Conservation (phyloP, 2,113 vertebrate species). For the Donacobius atricapilla region DNA sequence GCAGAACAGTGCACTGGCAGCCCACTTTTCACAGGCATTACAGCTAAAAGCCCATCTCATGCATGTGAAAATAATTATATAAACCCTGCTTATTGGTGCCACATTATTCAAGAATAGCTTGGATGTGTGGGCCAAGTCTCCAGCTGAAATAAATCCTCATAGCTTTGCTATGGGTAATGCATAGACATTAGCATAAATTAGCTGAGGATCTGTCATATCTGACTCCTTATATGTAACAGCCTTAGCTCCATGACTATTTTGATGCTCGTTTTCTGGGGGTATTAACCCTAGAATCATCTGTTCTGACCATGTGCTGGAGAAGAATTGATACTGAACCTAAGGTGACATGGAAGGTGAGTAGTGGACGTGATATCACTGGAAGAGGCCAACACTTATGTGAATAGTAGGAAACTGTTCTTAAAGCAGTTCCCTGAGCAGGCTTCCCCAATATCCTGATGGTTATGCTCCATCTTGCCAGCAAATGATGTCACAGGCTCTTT, state of each 20-base stretch:
- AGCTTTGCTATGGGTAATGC: not conserved
- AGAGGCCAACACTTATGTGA: not conserved
- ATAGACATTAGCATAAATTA: not conserved
- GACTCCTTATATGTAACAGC: not conserved
- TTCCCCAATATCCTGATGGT: not conserved
- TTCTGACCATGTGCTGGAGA: not conserved
- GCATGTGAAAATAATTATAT: not conserved
- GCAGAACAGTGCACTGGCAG: not conserved
- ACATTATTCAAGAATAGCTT: not conserved
- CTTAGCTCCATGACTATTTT: not conserved
- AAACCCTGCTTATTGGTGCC: not conserved
- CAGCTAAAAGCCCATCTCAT: not conserved
- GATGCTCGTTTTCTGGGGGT: not conserved
- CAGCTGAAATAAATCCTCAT: not conserved
- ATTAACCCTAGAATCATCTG: not conserved
- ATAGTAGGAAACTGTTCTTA: not conserved
- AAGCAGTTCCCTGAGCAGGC: not conserved
- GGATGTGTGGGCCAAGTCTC: not conserved
- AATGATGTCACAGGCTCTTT: not conserved
- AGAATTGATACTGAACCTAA: not conserved
- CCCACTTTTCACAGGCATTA: not conserved
- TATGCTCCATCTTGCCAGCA: rapidly evolving
- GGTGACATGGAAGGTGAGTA: rapidly evolving
- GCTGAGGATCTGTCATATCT: not conserved
- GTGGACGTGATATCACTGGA: not conserved